These are phyloP conservation scores for Gouania willdenowi DNA, from an alignment of 2,797 vertebrate species.

Conservation along the genomic window DNA sequence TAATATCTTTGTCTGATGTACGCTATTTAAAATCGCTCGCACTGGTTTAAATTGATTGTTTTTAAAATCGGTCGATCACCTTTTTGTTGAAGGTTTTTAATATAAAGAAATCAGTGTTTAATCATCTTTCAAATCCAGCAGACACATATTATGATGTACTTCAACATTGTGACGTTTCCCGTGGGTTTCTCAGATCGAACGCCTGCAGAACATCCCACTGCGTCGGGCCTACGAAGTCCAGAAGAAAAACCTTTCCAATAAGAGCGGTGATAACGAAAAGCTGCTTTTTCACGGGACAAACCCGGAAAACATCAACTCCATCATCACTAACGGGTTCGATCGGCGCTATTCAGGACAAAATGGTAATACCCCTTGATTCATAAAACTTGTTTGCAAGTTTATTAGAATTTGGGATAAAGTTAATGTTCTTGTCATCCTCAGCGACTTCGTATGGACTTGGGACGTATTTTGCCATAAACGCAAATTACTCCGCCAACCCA, in stretches of 20 bases:
- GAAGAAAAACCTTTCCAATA: slow-evolving; percentile 43
- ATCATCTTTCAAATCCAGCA: too few relatives aligned
- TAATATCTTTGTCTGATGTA: too few relatives aligned
- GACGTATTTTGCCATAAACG: slow-evolving; percentile 62
- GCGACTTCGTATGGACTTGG: slow-evolving; percentile 47
- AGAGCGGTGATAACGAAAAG: slow-evolving; percentile 43
- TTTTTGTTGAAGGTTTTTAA: too few relatives aligned
- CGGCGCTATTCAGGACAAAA: slow-evolving; percentile 63
- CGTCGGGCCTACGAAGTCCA: slow-evolving; percentile 47
- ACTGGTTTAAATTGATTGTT: too few relatives aligned
- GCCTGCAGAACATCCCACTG: slow-evolving; percentile 63
- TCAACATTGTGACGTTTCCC: too few relatives aligned
- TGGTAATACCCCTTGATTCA: slow-evolving; percentile 34
- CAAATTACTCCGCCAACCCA: slow-evolving; percentile 45
- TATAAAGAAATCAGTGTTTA: too few relatives aligned
- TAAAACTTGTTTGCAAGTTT: too few relatives aligned
- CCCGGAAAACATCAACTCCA: slow-evolving; percentile 33
- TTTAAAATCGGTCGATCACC: too few relatives aligned
- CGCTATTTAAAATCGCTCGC: too few relatives aligned
- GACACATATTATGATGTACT: too few relatives aligned
- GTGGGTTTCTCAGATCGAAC: slow-evolving; percentile 48
- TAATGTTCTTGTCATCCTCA: slow-evolving; percentile 6
- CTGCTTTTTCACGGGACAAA: slow-evolving; percentile 66
- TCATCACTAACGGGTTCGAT: slow-evolving; percentile 62
- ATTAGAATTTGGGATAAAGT: too few relatives aligned